These are phyloP conservation scores for Macroglossus sobrinus DNA, from an alignment of 2,113 vertebrate genomes.

Conservation along the genomic window DNA sequence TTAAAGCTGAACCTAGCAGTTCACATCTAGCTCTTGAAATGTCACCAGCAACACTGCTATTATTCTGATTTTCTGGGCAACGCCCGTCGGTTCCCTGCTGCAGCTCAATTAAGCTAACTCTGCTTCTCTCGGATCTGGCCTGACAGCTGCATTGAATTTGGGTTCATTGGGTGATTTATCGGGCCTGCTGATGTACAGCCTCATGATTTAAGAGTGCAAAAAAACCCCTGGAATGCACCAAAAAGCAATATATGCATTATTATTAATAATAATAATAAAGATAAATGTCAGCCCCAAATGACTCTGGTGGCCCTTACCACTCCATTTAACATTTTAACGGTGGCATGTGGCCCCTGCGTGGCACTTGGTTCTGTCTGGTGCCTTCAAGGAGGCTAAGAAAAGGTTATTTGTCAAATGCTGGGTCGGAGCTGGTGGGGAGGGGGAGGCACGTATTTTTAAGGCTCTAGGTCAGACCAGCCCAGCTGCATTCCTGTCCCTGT, in stretches of 20 bases:
- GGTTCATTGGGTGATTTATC: constrained; percentile 83
- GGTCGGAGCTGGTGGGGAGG: constrained; percentile 43
- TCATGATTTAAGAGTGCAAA: constrained; percentile 83
- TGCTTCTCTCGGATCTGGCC: constrained; percentile 65
- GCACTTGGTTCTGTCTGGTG: constrained; percentile 84
- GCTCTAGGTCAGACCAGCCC: constrained; percentile 81
- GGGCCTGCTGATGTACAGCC: constrained; percentile 72
- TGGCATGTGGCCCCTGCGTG: constrained; percentile 85
- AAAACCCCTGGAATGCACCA: constrained; percentile 83
- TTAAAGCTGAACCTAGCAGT: constrained; percentile 62
- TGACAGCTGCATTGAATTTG: constrained; percentile 86
- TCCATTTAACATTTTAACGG: constrained; percentile 89
- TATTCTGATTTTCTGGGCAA: constrained; percentile 48
- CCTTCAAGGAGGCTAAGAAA: constrained; percentile 84
- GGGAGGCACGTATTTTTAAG: constrained; percentile 75
- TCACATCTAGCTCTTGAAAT: background rate
- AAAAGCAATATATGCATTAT: constrained; percentile 84
- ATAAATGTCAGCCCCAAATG: constrained; percentile 85
- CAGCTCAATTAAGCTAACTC: constrained; percentile 74
- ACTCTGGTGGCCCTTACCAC: constrained; percentile 83
- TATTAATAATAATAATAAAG: constrained; percentile 88
- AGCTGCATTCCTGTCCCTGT: constrained; percentile 85
- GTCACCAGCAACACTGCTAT: constrained; percentile 54
- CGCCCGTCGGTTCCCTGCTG: constrained; percentile 42
- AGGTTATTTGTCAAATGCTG: constrained; percentile 86